Evolutionary conservation across 2,797 vertebrate genomes (phyloP), one percentile per base, ranked within the genome.

Genomic region (Acanthurus tractus): DNA sequence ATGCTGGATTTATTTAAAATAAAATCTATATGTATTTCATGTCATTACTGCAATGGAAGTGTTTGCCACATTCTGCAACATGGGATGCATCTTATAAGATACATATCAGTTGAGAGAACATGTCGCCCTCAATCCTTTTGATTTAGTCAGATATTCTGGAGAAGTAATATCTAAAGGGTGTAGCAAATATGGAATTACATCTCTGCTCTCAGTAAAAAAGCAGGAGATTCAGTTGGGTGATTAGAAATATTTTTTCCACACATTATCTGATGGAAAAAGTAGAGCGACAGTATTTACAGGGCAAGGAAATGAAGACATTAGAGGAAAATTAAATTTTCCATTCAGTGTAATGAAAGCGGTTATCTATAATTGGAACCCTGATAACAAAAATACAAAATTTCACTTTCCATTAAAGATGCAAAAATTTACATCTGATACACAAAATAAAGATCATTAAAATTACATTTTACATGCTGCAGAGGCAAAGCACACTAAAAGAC

Each of bases 281-380:
- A 44, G 17, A 70, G 20, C 12, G 6, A 20, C n/a, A n/a, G 63
- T 8, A 55, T 4, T 23, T n/a, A 22, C 17, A 66, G 2, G 3
- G 11, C 6, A 15, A 6, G 20, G 11, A 58, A 78, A 53, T 25
- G 18, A 34, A 40, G 8, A 67, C 11, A 12, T 9, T 1, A 64
- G 15, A 48, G 20, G 49, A 5, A 25, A 34, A 46, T 69, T 25
- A 13, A 2, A 52, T 63, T 64, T 71, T 83, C 56, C 42, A 61
- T 45, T 40, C 15, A 54, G 2, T 48, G 34, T 18, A 36, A 15
- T 59, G 6, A 68, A 54, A 57, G 29, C 29, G 6, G 9, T 6
- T 50, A 2, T 56, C 4, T 62, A 22, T 63, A 20, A 45, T 55
- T 50, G 10, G 11, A 73, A 49, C 22, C 17, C 25, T n/a, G 9